Evolutionary conservation across 1,140 invertebrate genomes (phyloP), one percentile per base, ranked within the genome.

Genomic region (Sycophila sp.): DNA sequence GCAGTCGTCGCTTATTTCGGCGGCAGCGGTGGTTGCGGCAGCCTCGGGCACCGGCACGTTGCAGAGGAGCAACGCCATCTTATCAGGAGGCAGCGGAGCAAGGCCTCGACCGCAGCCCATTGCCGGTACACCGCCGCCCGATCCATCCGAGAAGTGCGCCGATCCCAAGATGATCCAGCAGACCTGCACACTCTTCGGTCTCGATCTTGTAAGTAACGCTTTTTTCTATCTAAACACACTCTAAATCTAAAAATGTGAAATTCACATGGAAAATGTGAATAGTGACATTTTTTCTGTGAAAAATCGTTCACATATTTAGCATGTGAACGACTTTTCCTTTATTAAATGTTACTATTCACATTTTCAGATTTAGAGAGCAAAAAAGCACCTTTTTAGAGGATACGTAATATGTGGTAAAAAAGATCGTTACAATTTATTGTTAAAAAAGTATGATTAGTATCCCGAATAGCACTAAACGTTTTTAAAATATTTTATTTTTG

Each of bases 91-190:
- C 17, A 82, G 77, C 66, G 87, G 89, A 42, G 86, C 89, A 36
- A 87, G 93, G 68, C 94, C 94, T 0, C 86, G 94, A 73, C 94
- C 94, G 5, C 94, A 95, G 77, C 94, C 95, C 13, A 96, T 96
- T 73, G 92, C 94, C n/a, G 93, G 94, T 47, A 94, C 93, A 15
- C 92, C 92, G 1, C 91, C 92, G 0, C 91, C 91, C 0, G 91
- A 92, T 83, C 89, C 89, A 2, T 89, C 88, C 49, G 93, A 94
- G 76, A 92, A 93, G 82, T 95, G 93, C 82, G 85, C 85, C n/a
- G 94, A 95, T 83, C 89, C 92, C 30, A 94, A 94, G 85, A 92
- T 94, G 77, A 94, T 96, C 75, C 93, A 94, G 76, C 93, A 96
- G 78, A 97, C 95, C 36, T 97, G 95, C 81, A 93, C 92, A 34